phyloP scores from a whole-genome alignment of 1,140 invertebrate genomes.

The Nasonia vitripennis region DNA sequence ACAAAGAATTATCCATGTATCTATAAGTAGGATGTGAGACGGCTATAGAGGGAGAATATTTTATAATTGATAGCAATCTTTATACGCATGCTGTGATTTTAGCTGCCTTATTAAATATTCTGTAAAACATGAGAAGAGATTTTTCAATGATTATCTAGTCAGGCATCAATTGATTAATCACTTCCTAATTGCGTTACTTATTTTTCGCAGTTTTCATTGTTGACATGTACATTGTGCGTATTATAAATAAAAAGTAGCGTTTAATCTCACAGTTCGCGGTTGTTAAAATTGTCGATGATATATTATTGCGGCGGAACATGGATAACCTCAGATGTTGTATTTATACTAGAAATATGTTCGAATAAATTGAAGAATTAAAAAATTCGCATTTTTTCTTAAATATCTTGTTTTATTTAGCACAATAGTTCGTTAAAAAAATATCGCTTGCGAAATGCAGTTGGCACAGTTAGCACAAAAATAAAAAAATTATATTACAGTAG shows the following conservation, averaged over 20 bases:
- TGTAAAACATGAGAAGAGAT: background rate
- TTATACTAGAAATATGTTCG: too few species aligned
- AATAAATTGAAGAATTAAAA: background rate
- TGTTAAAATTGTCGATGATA: background rate
- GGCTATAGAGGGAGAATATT: background rate
- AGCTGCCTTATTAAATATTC: background rate
- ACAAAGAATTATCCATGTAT: too few species aligned
- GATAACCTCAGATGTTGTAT: background rate
- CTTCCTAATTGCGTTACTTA: too few species aligned
- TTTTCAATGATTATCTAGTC: too few species aligned
- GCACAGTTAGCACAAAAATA: slow-evolving; percentile 18
- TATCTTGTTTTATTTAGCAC: slow-evolving; percentile 24
- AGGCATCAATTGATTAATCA: too few species aligned
- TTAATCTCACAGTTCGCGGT: too few species aligned
- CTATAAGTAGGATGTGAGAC: too few species aligned
- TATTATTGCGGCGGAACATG: background rate
- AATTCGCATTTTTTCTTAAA: background rate
- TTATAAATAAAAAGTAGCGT: too few species aligned
- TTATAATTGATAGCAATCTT: too few species aligned
- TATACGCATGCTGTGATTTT: background rate
- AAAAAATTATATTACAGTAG: slow-evolving; percentile 43
- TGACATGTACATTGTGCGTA: too few species aligned
- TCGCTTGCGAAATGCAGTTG: slow-evolving; percentile 12
- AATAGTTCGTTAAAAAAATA: slow-evolving; percentile 34
- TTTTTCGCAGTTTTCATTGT: too few species aligned